Evolutionary conservation across 2,797 vertebrate species (phyloP), one percentile per base, ranked within the genome.

Genomic region (Spinus pinus): DNA sequence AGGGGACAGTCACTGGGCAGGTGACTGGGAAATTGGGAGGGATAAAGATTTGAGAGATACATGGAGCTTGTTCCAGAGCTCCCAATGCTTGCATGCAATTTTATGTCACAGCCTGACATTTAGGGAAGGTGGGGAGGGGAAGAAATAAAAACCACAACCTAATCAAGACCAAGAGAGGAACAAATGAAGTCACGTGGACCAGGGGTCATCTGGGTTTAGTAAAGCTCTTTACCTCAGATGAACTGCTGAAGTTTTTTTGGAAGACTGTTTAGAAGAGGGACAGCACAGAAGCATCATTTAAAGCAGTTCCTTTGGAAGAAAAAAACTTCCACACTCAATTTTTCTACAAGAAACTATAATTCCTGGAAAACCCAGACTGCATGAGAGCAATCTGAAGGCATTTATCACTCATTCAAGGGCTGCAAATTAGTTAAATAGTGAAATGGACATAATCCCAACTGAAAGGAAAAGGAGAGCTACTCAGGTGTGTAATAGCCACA

Each of bases 131-230:
- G 95, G 96, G 95, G 93, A 96, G 89, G 90, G 96, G 92, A 97
- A 97, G 95, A 95, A 93, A 86, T 88, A 90, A 93, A 86, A 94
- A 84, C 61, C 91, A 91, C 95, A 95, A 96, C 93, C 96, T 95
- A 92, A 94, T 95, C 65, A 95, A 91, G 88, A 88, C 96, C 97
- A 97, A 97, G 97, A 96, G 96, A 81, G 96, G 96, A 97, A 97
- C 96, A 93, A 96, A 97, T 97, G 97, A 97, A 97, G 95, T 97
- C 97, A 97, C 96, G 96, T 97, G 97, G 97, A 97, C 96, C 94
- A 92, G 93, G 64, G 81, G 93, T 95, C 96, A 95, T 92, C 92
- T 94, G 92, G 78, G 88, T 94, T 97, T 97, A 97, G 96, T 95
- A 92, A 95, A 96, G 92, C 94, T 95, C 70, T 44, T 95, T 92